Conservation (phyloP, 1,140 invertebrate species). For the Orius insidiosus region DNA sequence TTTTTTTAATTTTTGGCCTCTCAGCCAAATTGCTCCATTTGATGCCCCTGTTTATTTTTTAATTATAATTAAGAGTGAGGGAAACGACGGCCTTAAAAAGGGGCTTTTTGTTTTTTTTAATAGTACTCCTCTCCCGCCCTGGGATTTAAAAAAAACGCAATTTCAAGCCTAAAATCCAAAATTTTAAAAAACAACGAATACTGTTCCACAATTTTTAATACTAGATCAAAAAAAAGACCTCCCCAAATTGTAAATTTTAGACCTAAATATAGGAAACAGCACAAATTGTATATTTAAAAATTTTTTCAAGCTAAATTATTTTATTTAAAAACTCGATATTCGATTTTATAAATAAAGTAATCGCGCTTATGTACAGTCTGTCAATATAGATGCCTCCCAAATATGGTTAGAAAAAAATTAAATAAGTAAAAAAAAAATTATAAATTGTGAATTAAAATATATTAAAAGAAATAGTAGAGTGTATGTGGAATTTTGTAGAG, state of each 20-base stretch:
- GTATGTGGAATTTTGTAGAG: conserved; percentile 15
- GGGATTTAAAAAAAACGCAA: no score
- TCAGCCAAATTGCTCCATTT: no score
- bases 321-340: conserved; percentile 1
- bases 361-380: conserved; percentile 10
- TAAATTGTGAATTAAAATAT: conserved; percentile 8
- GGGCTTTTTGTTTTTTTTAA: no score
- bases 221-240: conserved; percentile 4
- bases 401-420: conserved; percentile 5
- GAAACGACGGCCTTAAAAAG: no score
- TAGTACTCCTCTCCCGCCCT: no score
- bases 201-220: conserved; percentile 2
- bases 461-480: conserved; percentile 12
- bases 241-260: conserved; percentile 6
- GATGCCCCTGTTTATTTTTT: no score
- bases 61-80: no score
- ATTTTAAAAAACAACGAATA: conserved; percentile 7
- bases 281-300: conserved; percentile 6
- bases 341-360: conserved; percentile 1
- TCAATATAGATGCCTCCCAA: conserved; percentile 12
- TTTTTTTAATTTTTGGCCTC: no score
- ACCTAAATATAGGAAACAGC: conserved; percentile 5
- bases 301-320: not conserved
- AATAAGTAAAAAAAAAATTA: conserved; percentile 6
- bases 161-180: conserved; percentile 9